Conservation (phyloP, 2,888 invertebrate species). For the Phaonia tiefii region DNA sequence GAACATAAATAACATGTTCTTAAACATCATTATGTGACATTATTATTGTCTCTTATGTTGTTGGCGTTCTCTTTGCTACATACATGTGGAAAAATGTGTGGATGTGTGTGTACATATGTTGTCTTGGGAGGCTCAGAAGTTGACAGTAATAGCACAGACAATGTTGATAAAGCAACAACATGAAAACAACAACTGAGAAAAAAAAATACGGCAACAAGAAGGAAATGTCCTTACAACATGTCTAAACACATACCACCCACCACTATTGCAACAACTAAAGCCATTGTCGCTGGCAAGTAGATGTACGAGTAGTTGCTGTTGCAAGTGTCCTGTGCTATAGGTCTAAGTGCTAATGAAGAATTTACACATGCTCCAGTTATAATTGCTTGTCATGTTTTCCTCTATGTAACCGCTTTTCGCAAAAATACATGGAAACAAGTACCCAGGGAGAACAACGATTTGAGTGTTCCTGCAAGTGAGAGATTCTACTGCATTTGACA, state of each 20-base stretch:
- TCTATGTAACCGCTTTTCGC: slow-evolving; percentile 43
- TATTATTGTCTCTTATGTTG: slow-evolving; percentile 31
- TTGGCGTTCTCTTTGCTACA: not conserved
- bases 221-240: slow-evolving; percentile 23
- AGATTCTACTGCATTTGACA: too few relatives aligned
- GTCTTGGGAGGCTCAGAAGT: slow-evolving; percentile 61
- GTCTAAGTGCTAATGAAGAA: slow-evolving; percentile 63
- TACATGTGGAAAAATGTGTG: not conserved
- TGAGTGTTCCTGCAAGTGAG: too few relatives aligned
- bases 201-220: slow-evolving; percentile 15
- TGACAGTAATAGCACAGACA: slow-evolving; percentile 61
- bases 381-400: slow-evolving; percentile 58
- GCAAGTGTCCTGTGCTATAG: slow-evolving; percentile 16
- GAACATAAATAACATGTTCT: slow-evolving; percentile 17
- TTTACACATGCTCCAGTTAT: slow-evolving; percentile 59
- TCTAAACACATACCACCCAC: slow-evolving; percentile 2
- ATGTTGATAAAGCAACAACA: slow-evolving; percentile 8
- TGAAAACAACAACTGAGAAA: not conserved
- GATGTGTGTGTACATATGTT: slow-evolving; percentile 11
- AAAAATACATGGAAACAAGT: not conserved
- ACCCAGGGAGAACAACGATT: slow-evolving; percentile 18
- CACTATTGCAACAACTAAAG: not conserved
- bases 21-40: slow-evolving; percentile 24
- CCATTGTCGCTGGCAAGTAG: not conserved
- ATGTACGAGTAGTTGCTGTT: not conserved